Percentiles rank a stretch among this genome's conserved stretches.
phyloP scores from a whole-genome alignment of 2,113 vertebrate species.

The Clarias magur region DNA sequence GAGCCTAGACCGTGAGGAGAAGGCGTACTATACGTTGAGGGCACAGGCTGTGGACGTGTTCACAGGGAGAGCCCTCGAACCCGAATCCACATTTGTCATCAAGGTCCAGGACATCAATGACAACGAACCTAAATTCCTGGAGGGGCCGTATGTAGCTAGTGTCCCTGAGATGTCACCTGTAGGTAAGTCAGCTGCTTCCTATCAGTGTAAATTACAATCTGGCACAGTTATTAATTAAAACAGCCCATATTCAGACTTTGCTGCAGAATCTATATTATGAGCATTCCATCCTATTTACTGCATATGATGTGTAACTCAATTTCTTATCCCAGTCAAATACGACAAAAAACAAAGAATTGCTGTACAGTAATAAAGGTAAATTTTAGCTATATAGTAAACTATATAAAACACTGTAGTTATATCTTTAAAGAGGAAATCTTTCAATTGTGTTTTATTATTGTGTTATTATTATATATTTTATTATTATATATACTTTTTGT shows the following conservation, averaged over 20 bases:
- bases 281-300: background rate
- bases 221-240: background rate
- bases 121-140: constrained; percentile 88
- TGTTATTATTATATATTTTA: background rate
- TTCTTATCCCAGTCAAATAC: background rate
- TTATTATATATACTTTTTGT: background rate
- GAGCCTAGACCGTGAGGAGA: constrained; percentile 90
- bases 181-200: constrained; percentile 70
- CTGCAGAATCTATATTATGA: background rate
- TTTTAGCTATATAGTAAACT: too few species aligned
- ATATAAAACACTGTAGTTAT: background rate
- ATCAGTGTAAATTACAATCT: background rate
- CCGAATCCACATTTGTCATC: constrained; percentile 92
- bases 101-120: constrained; percentile 98
- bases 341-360: background rate
- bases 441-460: background rate
- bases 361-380: background rate
- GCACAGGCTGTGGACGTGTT: constrained; percentile 88
- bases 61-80: constrained; percentile 85
- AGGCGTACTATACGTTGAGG: constrained; percentile 85
- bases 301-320: background rate
- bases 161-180: constrained; percentile 95
- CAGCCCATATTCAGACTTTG: background rate
- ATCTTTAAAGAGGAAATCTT: background rate
- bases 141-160: constrained; percentile 85